These are phyloP conservation scores for Mystacides longicornis DNA, from an alignment of 2,888 invertebrate species.

Conservation along the genomic window DNA sequence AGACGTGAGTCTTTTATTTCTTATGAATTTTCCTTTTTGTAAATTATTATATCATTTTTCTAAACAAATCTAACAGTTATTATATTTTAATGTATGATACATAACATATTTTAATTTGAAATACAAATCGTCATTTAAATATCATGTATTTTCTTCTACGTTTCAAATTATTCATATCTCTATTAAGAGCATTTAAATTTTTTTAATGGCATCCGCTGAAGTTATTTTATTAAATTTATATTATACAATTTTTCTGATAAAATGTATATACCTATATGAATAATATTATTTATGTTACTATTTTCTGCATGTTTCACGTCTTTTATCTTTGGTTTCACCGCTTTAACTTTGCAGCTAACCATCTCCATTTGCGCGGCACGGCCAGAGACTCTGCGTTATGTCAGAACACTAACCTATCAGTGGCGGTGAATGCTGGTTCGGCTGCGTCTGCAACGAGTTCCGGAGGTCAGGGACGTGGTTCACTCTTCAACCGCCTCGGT, in stretches of 20 bases:
- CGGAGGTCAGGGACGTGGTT: constrained; percentile 42
- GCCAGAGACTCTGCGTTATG: constrained; percentile 41
- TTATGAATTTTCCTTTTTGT: not conserved
- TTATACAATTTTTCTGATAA: too few relatives aligned
- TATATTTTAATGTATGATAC: too few relatives aligned
- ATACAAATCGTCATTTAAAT: too few relatives aligned
- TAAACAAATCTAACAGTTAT: not conserved
- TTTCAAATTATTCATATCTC: not conserved
- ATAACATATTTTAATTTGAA: too few relatives aligned
- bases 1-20: constrained; percentile 53
- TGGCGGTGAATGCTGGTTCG: constrained; percentile 39
- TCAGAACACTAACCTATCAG: constrained; percentile 35
- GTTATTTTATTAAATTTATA: too few relatives aligned
- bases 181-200: too few relatives aligned
- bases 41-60: not conserved
- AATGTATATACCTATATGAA: too few relatives aligned
- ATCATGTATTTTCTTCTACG: not conserved
- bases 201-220: too few relatives aligned
- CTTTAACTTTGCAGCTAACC: constrained; percentile 21
- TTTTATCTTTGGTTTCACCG: too few relatives aligned
- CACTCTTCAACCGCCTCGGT: constrained; percentile 76
- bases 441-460: constrained; percentile 39
- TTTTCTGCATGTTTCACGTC: too few relatives aligned
- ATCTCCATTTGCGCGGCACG: constrained; percentile 31
- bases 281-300: too few relatives aligned